Percentiles rank a stretch among this genome's conserved stretches.
These are phyloP conservation scores for Aphaenogaster rudis DNA, from an alignment of 1,140 invertebrate species.

Conservation along the genomic window DNA sequence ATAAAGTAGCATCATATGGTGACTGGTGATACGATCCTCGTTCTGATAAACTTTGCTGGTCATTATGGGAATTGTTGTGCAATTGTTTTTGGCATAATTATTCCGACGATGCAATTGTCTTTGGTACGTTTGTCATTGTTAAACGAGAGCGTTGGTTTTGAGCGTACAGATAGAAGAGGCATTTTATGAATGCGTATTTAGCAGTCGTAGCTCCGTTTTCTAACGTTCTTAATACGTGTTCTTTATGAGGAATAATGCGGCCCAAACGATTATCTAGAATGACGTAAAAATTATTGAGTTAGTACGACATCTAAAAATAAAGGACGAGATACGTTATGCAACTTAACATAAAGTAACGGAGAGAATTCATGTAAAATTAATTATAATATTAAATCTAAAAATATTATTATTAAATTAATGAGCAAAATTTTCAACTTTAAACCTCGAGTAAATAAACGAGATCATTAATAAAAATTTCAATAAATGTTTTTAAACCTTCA, in stretches of 20 bases:
- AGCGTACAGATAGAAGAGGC: neutral
- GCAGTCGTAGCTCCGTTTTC: neutral
- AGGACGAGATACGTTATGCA: neutral
- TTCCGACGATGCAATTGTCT: neutral
- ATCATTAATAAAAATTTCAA: slow-evolving; percentile 21
- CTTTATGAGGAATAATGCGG: neutral
- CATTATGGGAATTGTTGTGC: slow-evolving; percentile 3
- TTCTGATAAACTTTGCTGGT: neutral
- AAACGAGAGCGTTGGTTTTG: neutral
- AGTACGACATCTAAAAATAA: neutral
- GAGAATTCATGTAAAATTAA: neutral
- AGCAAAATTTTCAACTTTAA: neutral
- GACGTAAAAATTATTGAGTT: neutral
- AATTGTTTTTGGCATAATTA: neutral
- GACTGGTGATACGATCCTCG: neutral
- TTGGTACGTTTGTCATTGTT: neutral
- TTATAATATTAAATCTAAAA: neutral
- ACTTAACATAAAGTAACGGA: neutral
- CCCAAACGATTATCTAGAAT: slow-evolving; percentile 1
- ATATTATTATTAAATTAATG: neutral
- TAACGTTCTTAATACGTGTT: neutral
- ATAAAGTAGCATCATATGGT: neutral
- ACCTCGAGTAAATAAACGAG: neutral
- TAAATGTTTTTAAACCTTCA: slow-evolving; percentile 16
- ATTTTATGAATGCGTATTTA: neutral